Conservation (phyloP, 30 jellyfish, hydroid and myxozoan genomes). For the Aurelia coerulea region DNA sequence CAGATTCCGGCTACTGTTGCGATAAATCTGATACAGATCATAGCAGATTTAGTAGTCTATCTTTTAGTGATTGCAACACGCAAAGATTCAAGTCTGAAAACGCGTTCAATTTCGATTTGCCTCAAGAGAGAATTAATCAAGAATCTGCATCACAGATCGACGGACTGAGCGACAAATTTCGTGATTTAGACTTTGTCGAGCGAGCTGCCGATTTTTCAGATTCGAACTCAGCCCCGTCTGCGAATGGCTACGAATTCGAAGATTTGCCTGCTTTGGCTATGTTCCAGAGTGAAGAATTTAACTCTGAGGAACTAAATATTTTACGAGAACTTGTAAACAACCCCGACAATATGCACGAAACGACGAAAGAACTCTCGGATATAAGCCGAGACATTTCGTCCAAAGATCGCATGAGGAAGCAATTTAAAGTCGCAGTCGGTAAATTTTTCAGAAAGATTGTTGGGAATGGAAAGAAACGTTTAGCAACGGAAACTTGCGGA, state of each 20-base stretch:
- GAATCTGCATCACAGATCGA: background rate
- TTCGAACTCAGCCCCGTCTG: background rate
- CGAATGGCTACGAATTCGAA: constrained; percentile 2
- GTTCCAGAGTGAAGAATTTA: constrained; percentile 14
- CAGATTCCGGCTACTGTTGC: constrained; percentile 67
- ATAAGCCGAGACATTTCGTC: constrained; percentile 43
- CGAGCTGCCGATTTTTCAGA: background rate
- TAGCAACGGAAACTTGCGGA: background rate
- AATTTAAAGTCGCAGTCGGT: background rate
- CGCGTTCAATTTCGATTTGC: too few relatives aligned
- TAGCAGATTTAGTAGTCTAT: constrained; percentile 68
- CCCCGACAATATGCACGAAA: constrained; percentile 62
- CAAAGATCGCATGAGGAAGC: background rate
- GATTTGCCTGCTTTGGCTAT: background rate
- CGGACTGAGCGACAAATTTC: background rate
- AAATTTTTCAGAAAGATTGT: constrained; percentile 21
- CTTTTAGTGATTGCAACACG: constrained; percentile 38
- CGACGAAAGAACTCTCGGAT: constrained; percentile 69
- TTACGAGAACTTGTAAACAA: constrained; percentile 29
- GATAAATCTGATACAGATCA: constrained; percentile 59
- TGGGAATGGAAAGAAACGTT: constrained; percentile 4
- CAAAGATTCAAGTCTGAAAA: background rate
- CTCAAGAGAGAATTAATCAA: background rate
- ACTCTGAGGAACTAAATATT: constrained; percentile 33
- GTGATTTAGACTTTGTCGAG: background rate